phyloP scores from a whole-genome alignment of 1,140 invertebrate species.

The Gyrodactylus salaris region DNA sequence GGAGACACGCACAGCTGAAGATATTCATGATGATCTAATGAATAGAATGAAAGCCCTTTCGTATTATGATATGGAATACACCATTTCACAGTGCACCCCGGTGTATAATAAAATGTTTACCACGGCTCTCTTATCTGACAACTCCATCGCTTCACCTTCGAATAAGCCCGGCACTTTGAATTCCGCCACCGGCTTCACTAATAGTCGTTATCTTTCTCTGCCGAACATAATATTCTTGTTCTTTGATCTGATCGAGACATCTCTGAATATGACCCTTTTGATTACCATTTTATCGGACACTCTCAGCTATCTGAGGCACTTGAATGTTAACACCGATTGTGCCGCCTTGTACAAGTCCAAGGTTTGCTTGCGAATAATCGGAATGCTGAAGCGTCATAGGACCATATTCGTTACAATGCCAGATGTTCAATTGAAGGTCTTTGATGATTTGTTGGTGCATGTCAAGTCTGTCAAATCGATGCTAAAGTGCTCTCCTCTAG shows the following conservation, averaged over 20 bases:
- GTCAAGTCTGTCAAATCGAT: neutral
- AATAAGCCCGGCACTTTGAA: neutral
- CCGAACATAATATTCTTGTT: neutral
- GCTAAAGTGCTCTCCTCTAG: neutral
- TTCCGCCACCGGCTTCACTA: neutral
- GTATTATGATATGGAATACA: slow-evolving; percentile 5
- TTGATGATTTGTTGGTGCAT: neutral
- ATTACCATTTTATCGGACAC: neutral
- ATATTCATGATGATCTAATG: neutral
- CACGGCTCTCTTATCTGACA: neutral
- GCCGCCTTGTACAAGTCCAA: neutral
- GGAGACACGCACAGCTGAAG: neutral
- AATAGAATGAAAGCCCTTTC: neutral
- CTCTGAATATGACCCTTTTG: neutral
- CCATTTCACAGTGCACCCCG: neutral
- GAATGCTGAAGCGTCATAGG: neutral
- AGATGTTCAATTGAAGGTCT: neutral
- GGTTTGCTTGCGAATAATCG: neutral
- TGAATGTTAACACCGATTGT: neutral
- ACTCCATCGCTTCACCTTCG: too few species aligned
- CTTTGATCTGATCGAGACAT: neutral
- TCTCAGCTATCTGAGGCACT: neutral
- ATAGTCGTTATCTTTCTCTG: neutral
- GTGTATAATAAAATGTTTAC: neutral
- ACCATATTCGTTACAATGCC: neutral